These are phyloP conservation scores for Uropetala carovei DNA, from an alignment of 2,888 invertebrate genomes.

Conservation along the genomic window DNA sequence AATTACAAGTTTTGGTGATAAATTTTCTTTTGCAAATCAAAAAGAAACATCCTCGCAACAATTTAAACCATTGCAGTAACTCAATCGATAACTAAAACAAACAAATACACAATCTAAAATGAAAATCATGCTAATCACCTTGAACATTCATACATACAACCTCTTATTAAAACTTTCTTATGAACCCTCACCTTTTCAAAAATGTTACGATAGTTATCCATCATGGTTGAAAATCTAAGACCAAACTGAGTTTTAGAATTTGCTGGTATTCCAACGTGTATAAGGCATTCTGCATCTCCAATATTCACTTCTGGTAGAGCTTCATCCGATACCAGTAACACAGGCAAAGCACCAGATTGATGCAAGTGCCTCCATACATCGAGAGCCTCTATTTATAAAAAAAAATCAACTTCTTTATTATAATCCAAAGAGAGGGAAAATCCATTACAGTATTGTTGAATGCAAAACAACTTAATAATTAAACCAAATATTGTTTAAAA, in stretches of 20 bases:
- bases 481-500: background rate
- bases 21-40: no score
- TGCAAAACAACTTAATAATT: background rate
- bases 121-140: no score
- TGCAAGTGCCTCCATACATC: constrained; percentile 65
- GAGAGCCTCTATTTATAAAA: constrained; percentile 54
- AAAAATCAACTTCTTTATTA: background rate
- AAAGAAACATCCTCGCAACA: no score
- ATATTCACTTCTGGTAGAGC: constrained; percentile 81
- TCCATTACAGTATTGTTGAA: background rate
- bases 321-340: constrained; percentile 84
- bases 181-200: constrained; percentile 66
- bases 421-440: background rate
- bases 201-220: constrained; percentile 78
- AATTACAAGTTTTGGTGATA: no score
- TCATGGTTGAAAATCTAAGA: constrained; percentile 82
- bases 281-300: constrained; percentile 81
- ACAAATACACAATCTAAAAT: no score
- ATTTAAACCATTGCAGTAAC: no score
- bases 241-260: constrained; percentile 82
- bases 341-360: constrained; percentile 69
- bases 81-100: no score
- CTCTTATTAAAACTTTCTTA: no score
- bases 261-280: constrained; percentile 84
- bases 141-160: no score